Evolutionary conservation across 2,113 vertebrate species (phyloP), one percentile per base, ranked within the genome.

Genomic region (Thamnophis sirtalis): DNA sequence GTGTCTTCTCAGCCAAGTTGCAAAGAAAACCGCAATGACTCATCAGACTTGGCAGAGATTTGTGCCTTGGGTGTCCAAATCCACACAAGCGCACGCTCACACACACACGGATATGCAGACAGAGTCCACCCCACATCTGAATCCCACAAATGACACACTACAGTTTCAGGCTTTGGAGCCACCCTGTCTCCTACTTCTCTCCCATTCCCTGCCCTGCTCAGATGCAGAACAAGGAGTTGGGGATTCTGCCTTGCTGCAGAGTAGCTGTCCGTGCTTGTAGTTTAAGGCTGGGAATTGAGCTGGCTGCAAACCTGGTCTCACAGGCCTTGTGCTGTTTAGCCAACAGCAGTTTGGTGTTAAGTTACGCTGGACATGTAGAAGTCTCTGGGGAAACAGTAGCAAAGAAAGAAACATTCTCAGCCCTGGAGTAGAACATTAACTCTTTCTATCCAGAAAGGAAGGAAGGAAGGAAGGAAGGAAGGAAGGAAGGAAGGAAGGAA

Each of bases 1-100:
- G 51, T 85, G 49, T 19, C 92, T 90, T 90, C 86, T 51, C 92
- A 90, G n/a, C 38, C 48, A 53, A 63, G 60, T 80, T 80, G 68
- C 8, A 28, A 38, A 87, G 58, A n/a, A 84, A 88, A 84, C 85
- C 92, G 1, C 89, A 80, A 38, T 84, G 60, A 87, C 53, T 93
- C 92, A 84, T 84, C 86, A 1, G 26, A 48, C 43, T 43, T 54
- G 17, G 85, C 88, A 68, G 58, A 87, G 26, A 21, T 53, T 50
- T 9, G 56, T 68, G 73, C 24, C 54, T 56, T 54, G 38, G 86
- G 60, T 88, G 91, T 26, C 60, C 49, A 19, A 48, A 86, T 58
- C 54, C 54, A 48, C 5, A 50, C 22, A 19, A 10, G 2, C 55
- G 1, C n/a, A 54, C 26, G 24, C n/a, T 5, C 86, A 56, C 3